These are phyloP conservation scores for Scaptomyza tumidula DNA, from an alignment of 2,888 invertebrate species.

Conservation along the genomic window DNA sequence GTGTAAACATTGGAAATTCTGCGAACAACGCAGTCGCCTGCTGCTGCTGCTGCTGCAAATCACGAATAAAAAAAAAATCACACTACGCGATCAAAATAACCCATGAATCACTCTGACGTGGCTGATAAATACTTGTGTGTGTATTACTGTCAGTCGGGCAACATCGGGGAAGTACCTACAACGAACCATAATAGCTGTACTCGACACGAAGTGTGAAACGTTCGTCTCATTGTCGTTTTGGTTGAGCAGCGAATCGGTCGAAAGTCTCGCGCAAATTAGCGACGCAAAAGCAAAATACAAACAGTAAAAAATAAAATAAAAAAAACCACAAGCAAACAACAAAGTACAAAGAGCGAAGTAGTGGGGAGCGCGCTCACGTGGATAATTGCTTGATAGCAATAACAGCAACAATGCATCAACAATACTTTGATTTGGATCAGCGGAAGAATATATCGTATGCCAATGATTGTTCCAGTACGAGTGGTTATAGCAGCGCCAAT, in stretches of 20 bases:
- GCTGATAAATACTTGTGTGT: slow-evolving; percentile 41
- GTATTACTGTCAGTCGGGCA: slow-evolving; percentile 38
- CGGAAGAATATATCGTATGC: slow-evolving; percentile 70
- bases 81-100: slow-evolving; percentile 66
- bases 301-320: not conserved
- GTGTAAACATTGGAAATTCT: slow-evolving; percentile 60
- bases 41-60: slow-evolving; percentile 17
- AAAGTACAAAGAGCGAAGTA: slow-evolving; percentile 1
- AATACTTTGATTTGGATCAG: slow-evolving; percentile 77
- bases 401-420: slow-evolving; percentile 57
- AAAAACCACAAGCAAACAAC: not conserved
- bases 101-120: slow-evolving; percentile 74
- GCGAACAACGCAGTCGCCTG: slow-evolving; percentile 24
- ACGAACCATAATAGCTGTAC: slow-evolving; percentile 37
- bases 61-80: slow-evolving; percentile 54
- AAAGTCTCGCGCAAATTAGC: slow-evolving; percentile 5
- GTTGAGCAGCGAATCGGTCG: slow-evolving; percentile 36
- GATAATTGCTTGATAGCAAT: not conserved
- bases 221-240: slow-evolving; percentile 58
- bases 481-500: slow-evolving; percentile 76
- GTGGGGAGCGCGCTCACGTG: slow-evolving; percentile 36
- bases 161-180: slow-evolving; percentile 74
- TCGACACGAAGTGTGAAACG: slow-evolving; percentile 35
- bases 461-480: slow-evolving; percentile 78
- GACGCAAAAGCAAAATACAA: slow-evolving; percentile 37